Evolutionary conservation across 2,113 vertebrate genomes (phyloP).

Genomic region (Chaetodon auriga): DNA sequence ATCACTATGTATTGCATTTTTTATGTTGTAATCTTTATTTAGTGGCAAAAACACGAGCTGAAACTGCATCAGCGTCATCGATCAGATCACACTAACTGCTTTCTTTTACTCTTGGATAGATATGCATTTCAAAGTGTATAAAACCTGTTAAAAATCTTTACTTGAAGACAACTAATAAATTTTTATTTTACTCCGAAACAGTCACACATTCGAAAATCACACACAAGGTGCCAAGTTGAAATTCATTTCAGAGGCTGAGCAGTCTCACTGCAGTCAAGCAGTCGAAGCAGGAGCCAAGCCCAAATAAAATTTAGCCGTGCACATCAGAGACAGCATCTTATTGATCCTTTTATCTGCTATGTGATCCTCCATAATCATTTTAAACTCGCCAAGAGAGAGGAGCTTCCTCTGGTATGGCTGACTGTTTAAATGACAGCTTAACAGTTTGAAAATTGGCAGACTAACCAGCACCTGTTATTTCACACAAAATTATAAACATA

Average conservation of each 20-base stretch:
- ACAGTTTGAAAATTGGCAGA: not conserved
- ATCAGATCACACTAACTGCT: not conserved
- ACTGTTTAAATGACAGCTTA: not conserved
- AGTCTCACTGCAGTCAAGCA: not conserved
- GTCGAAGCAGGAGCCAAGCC: not conserved
- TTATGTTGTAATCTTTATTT: not conserved
- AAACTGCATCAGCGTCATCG: not conserved
- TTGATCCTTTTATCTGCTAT: conserved; percentile 20
- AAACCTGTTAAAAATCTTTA: too few species aligned
- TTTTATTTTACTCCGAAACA: not conserved
- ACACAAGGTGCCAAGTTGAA: not conserved
- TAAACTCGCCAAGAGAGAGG: not conserved
- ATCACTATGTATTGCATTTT: not conserved
- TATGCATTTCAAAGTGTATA: not conserved
- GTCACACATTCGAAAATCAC: not conserved
- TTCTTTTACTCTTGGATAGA: not conserved
- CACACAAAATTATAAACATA: not conserved
- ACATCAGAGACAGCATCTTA: conserved; percentile 1
- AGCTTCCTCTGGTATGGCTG: not conserved
- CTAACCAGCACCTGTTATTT: not conserved
- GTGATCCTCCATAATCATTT: conserved; percentile 13
- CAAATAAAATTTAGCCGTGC: not conserved
- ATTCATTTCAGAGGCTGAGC: not conserved
- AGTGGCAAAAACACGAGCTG: not conserved
- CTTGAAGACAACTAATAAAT: not conserved